Evolutionary conservation across 2,113 vertebrate species (phyloP).

Genomic region (Globicephala melas): DNA sequence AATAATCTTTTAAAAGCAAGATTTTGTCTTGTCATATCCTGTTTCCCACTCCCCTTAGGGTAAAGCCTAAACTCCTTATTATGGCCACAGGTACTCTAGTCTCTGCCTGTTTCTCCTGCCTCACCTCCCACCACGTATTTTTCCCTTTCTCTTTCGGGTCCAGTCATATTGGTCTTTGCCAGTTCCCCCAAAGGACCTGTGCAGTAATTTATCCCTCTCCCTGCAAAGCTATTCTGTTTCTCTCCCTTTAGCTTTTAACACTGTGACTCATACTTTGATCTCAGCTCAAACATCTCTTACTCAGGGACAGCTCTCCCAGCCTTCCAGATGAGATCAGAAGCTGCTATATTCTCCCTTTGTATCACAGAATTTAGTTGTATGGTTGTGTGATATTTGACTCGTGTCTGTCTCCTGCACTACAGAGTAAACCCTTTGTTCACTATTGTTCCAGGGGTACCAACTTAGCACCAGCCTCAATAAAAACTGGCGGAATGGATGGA

Average conservation of each 20-base stretch:
- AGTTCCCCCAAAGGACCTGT: background rate
- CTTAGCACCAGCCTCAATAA: background rate
- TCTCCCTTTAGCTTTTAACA: background rate
- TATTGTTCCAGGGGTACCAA: background rate
- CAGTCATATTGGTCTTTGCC: background rate
- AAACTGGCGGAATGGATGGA: background rate
- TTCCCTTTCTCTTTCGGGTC: background rate
- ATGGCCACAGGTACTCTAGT: background rate
- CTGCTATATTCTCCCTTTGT: background rate
- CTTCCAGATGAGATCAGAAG: background rate
- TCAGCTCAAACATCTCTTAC: background rate
- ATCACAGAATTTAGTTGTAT: background rate
- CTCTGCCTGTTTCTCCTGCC: background rate
- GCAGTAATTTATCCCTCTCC: background rate
- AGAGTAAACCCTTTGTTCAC: background rate
- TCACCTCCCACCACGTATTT: background rate
- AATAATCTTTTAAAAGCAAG: constrained; percentile 2
- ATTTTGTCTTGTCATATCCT: background rate
- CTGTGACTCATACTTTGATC: background rate
- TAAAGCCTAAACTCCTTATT: background rate
- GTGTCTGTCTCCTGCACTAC: background rate
- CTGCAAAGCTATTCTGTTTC: background rate
- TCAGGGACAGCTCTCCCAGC: background rate
- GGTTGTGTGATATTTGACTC: background rate
- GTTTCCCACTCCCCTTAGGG: background rate